Base-by-base conservation (phyloP, 2,888 invertebrate genomes). In the Melangyna quadrimaculata region DNA sequence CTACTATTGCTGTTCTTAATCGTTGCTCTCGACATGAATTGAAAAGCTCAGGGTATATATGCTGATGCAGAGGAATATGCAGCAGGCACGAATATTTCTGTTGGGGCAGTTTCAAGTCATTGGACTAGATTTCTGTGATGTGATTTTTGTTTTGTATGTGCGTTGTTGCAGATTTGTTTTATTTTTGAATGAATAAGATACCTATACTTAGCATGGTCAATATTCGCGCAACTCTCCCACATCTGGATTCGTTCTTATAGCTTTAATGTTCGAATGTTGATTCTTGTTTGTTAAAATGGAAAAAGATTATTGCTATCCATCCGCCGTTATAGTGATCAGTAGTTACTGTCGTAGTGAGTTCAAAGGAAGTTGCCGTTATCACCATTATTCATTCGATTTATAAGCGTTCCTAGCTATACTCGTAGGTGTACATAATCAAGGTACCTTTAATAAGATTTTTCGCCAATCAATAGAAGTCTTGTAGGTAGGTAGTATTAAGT, bases 1-100 rank as follows among this genome's bases (percentile, higher is more conserved):
- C n/a, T 22, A 24, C 22, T 24, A 12, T 65, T 78, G 82, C 78
- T 59, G 71, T 79, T 83, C 74, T 74, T 86, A 80, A 86, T 86
- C 80, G 80, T 63, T 73, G 61, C 75, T 86, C 80, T 80, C 84
- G 77, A 80, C 80, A 77, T 77, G 71, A 86, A 86, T 80, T 80
- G 71, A 75, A 86, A 77, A 69, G 72, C 75, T 45, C 32, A 40
- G 51, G 67, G 59, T 78, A 29, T 32, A 32, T 22, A 24, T 32
- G 48, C 19, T 65, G 73, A 51, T 78, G 78, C 82, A 78, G 63
- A 59, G 40, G 63, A 59, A 59, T 32, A 74, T 59, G 59, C 79
- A 43, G 59, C 79, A 43, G 48, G 27, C 51, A 69, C 43, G 67
- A 22, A 10, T 48, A 29, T 69, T 61, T 43, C 29, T 81, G 53